Percentiles rank a stretch among this genome's conserved stretches.
phyloP scores from a whole-genome alignment of 2,113 vertebrate species.

The Hydrochoerus hydrochaeris region DNA sequence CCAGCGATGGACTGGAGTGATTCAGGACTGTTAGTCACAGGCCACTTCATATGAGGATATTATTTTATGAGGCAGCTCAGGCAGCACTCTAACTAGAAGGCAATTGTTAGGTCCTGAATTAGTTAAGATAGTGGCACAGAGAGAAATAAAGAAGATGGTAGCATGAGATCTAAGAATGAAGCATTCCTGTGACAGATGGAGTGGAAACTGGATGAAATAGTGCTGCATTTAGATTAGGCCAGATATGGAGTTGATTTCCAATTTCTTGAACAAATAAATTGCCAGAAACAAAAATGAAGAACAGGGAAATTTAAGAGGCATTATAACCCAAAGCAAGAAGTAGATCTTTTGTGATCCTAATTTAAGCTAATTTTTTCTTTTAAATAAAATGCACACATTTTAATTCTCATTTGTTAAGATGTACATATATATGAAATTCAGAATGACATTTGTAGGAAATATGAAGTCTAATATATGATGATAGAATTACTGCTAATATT shows the following conservation, averaged over 20 bases:
- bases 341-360: not conserved
- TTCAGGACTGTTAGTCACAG: not conserved
- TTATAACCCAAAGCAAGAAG: slow-evolving; percentile 1
- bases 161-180: not conserved
- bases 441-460: not conserved
- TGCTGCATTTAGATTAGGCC: not conserved
- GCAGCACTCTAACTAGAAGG: not conserved
- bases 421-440: not conserved
- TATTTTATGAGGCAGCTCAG: not conserved
- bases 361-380: not conserved
- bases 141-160: not conserved
- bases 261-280: slow-evolving; percentile 14
- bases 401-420: not conserved
- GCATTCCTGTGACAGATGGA: not conserved
- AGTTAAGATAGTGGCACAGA: not conserved
- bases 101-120: not conserved
- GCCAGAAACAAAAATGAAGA: not conserved
- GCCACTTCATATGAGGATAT: not conserved
- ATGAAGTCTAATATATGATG: not conserved
- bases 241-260: not conserved
- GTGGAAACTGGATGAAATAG: not conserved
- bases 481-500: slow-evolving; percentile 15
- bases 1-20: not conserved
- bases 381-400: not conserved
- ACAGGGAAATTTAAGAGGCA: not conserved